phyloP scores from a whole-genome alignment of 2,888 invertebrate species.

The Girardia tigrina region DNA sequence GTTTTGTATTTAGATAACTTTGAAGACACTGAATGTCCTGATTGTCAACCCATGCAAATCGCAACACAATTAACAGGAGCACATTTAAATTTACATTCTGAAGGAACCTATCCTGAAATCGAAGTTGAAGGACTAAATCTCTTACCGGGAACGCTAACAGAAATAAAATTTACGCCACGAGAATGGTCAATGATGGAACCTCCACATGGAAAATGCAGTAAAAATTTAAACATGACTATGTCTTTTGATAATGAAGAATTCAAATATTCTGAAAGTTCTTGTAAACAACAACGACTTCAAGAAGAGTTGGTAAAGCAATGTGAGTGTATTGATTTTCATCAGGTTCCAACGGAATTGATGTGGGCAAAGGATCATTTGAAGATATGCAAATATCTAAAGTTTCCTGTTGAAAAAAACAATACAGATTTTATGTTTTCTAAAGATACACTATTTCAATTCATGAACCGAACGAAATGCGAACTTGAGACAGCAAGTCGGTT shows the following conservation, averaged over 20 bases:
- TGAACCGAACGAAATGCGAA: not conserved
- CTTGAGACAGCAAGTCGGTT: not conserved
- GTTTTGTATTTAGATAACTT: slow-evolving; percentile 31
- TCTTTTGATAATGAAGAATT: not conserved
- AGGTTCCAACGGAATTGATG: not conserved
- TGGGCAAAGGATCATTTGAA: not conserved
- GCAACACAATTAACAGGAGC: slow-evolving; percentile 31
- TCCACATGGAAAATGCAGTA: slow-evolving; percentile 35
- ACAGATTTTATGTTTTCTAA: not conserved
- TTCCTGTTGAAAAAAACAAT: not conserved
- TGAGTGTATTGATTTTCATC: not conserved
- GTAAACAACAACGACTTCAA: not conserved
- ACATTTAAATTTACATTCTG: slow-evolving; percentile 31
- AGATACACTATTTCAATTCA: not conserved
- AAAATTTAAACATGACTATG: not conserved
- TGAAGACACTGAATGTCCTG: slow-evolving; percentile 26
- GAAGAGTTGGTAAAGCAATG: not conserved
- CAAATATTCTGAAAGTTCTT: slow-evolving; percentile 18
- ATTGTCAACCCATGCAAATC: slow-evolving; percentile 24
- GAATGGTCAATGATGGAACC: slow-evolving; percentile 35
- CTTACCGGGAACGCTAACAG: slow-evolving; percentile 33
- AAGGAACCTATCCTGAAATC: slow-evolving; percentile 35
- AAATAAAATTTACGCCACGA: slow-evolving; percentile 33
- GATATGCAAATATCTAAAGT: not conserved
- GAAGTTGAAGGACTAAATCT: slow-evolving; percentile 32